Evolutionary conservation across 1,140 invertebrate genomes (phyloP), one percentile per base, ranked within the genome.

Genomic region (Solenopsis invicta): DNA sequence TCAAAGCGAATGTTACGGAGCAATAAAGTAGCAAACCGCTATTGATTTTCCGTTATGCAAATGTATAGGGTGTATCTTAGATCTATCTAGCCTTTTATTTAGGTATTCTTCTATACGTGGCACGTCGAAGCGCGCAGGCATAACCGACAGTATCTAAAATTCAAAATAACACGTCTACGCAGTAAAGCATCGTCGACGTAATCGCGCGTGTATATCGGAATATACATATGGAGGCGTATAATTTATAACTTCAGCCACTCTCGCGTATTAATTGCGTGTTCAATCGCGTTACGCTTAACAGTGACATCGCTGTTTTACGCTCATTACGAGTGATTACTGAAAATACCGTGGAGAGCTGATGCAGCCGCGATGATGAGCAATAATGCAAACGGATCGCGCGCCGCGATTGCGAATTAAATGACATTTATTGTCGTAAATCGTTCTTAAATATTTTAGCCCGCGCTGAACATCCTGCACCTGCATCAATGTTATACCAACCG

Each of bases 381-480:
- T 71, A 71, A 59, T 56, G 78, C 50, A 72, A 56, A 81, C 52
- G 48, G 29, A 72, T 81, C 18, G 66, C 66, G 41, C 5, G 29
- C 29, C 34, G 66, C 34, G 66, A 71, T 71, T 56, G 10, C 66
- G 34, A 56, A 81, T 71, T 56, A 81, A 81, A 72, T 72, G 66
- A 41, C 66, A 21, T 81, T 81, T 45, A 81, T 81, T 71, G 66
- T 56, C 66, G 50, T 34, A 56, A 81, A 72, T 71, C 1, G 21
- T 81, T 81, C 78, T 84, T 84, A 84, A 84, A 74, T 84, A 84
- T 84, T 75, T 84, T 9, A 74, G 13, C 13, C 2, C 56, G 12
- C 34, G 6, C 4, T 2, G 10, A 48, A 24, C n/a, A 66, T 66
- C 3, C 62, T 52, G 1, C 62, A n/a, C 24, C 24, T 4, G 67